Base-by-base conservation (phyloP, 2,113 vertebrate genomes). In the Toxotes chatareus region DNA sequence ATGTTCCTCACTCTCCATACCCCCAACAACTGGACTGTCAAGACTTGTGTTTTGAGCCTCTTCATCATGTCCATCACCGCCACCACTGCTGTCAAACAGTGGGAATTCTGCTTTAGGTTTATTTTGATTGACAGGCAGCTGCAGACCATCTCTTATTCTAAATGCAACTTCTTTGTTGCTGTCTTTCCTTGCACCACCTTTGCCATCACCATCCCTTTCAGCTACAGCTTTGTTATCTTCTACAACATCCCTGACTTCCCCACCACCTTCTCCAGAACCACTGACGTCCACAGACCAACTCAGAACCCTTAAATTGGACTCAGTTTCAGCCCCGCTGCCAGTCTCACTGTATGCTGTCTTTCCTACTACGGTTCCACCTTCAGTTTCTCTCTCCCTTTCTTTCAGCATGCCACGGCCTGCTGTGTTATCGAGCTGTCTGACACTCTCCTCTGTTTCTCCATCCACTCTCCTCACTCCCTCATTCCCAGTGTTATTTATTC, bases 221-320 rank as follows among this genome's bases (percentile, higher is more conserved):
- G 7, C 70, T 47, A 7, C 44, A 36, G 0, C 17, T 65, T 42
- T 72, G 36, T 76, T 42, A 32, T 16, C 21, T 36, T 80, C 61
- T 44, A 19, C 5, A 13, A 23, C 69, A 5, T 49, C 21, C 9
- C 38, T 75, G 21, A 42, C 40, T 42, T 51, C 53, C 63, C 46
- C 67, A n/a, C 10, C 38, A 1, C 76, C 64, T 19, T 85, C 89
- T 2, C 83, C 89, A 60, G 86, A 92, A 19, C 89, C 89, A 61
- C 71, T 79, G 9, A 9, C n/a, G 1, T 82, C 89, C 46, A 85
- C 86, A 56, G 73, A 40, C 69, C 66, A 57, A 32, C 7, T 73
- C 7, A n/a, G 62, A 42, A 36, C 38, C 27, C 2, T 17, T 0
- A 42, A 34, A 49, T 17, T 73, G 5, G 55, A 16, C 69, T 77